Conservation (phyloP, 2,888 invertebrate species). For the Oscheius sp. region DNA sequence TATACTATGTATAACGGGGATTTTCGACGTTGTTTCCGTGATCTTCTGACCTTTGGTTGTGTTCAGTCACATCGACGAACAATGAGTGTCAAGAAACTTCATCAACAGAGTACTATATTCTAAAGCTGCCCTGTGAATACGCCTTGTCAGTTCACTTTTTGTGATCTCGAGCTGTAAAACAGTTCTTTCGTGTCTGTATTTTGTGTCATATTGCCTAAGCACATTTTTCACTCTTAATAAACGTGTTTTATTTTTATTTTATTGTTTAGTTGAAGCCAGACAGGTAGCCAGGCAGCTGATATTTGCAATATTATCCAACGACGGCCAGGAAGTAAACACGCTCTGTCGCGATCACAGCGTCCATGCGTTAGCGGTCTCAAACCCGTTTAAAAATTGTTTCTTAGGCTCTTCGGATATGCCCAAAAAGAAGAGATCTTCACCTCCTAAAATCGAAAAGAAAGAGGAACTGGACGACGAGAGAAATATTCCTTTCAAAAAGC, state of each 20-base stretch:
- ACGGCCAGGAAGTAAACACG: not conserved
- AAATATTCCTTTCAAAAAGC: slow-evolving; percentile 19
- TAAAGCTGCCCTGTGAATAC: slow-evolving; percentile 32
- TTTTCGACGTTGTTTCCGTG: slow-evolving; percentile 73
- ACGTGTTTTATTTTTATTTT: not conserved
- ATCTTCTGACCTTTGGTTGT: slow-evolving; percentile 72
- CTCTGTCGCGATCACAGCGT: not conserved
- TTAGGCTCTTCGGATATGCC: not conserved
- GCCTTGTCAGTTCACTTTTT: slow-evolving; percentile 27
- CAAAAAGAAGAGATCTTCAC: not conserved
- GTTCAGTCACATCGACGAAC: slow-evolving; percentile 70
- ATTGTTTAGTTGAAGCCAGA: not conserved
- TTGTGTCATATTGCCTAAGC: slow-evolving; percentile 16
- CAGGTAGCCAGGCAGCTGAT: not conserved
- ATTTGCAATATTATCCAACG: not conserved
- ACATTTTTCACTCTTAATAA: not conserved
- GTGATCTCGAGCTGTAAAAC: slow-evolving; percentile 28
- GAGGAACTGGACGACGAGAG: not conserved
- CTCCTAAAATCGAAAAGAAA: not conserved
- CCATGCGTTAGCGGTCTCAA: not conserved
- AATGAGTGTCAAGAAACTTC: slow-evolving; percentile 72
- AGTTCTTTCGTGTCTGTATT: slow-evolving; percentile 25
- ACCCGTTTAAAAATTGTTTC: not conserved
- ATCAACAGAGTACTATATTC: slow-evolving; percentile 69
- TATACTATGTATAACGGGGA: slow-evolving; percentile 73